Base-by-base conservation (phyloP, 2,797 vertebrate genomes). In the Salarias fasciatus region DNA sequence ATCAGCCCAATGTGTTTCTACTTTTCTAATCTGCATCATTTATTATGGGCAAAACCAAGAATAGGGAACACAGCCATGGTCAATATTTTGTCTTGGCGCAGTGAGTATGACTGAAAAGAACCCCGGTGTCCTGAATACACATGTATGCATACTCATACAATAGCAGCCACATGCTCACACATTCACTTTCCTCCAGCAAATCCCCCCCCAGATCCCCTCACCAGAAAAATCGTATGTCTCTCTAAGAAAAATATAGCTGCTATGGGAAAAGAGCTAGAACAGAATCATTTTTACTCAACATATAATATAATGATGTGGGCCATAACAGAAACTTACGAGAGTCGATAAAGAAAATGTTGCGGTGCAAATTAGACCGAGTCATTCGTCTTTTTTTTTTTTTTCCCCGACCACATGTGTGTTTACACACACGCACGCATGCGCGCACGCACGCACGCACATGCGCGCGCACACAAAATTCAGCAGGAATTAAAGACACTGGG, bases 21-120 rank as follows among this genome's bases (percentile, higher is more conserved):
- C 88, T 90, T 92, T 91, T 89, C 87, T 91, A 91, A 92, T 93
- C 90, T 89, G 86, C 86, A 92, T 91, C 86, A 91, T 92, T 92
- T 92, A 92, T 91, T 90, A 88, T 80, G 77, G 85, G 85, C 83
- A 89, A 86, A 89, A 87, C 83, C 76, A 85, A n/a, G 77, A 88
- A 83, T 31, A 75, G 80, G 89, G 89, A 92, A 90, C 70, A 31
- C 45, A 73, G 90, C 90, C 92, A 93, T 71, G 82, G 85, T 91
- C 90, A 92, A 92, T 91, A 92, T 92, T 92, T 86, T 92, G 87
- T 86, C 86, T 91, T 91, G 89, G 90, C 88, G 54, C 78, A 48
- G 78, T 59, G 69, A 78, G 72, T 83, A 69, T 86, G 87, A 75
- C 82, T 88, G 79, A 88, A 90, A 88, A 83, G 79, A 87, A 70